phyloP scores from a whole-genome alignment of 1,140 invertebrate genomes.

The fruit fly (Drosophila melanogaster) region DNA sequence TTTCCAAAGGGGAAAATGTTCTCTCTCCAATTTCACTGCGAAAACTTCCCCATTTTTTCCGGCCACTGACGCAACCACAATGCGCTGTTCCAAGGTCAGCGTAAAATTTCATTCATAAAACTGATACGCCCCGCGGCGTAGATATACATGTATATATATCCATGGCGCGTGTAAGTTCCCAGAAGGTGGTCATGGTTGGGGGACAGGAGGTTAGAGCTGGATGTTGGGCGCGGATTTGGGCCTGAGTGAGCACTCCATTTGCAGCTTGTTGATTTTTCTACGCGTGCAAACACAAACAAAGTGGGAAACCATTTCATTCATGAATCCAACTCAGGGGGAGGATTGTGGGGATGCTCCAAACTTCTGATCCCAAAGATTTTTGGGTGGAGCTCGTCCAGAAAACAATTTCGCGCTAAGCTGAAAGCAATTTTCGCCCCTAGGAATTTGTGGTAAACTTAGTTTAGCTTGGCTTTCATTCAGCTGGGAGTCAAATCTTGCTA shows the following conservation, averaged over 20 bases:
- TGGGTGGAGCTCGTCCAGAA: constrained; percentile 25
- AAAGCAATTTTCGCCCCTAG: constrained; percentile 42
- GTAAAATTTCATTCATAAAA: constrained; percentile 82
- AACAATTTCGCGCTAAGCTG: constrained; percentile 43
- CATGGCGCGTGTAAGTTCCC: constrained; percentile 50
- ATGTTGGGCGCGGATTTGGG: constrained; percentile 16
- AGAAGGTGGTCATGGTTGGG: not conserved
- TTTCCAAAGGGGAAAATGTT: not conserved
- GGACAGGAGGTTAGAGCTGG: not conserved
- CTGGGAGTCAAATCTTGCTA: not conserved
- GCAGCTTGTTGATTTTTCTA: constrained; percentile 79
- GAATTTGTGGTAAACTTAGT: constrained; percentile 29
- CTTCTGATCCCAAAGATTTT: constrained; percentile 15
- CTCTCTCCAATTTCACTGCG: constrained; percentile 30
- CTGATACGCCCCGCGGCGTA: constrained; percentile 53
- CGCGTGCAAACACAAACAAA: constrained; percentile 71
- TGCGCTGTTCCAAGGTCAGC: constrained; percentile 73
- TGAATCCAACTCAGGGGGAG: constrained; percentile 14
- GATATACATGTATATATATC: constrained; percentile 7
- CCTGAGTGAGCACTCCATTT: constrained; percentile 47
- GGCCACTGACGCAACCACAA: constrained; percentile 72
- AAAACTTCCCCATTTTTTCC: constrained; percentile 41
- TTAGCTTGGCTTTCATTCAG: constrained; percentile 4
- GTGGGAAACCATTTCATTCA: constrained; percentile 68
- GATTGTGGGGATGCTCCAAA: not conserved